Evolutionary conservation across 2,888 invertebrate species (phyloP).

Genomic region (Cataglyphis rosenhaueri): DNA sequence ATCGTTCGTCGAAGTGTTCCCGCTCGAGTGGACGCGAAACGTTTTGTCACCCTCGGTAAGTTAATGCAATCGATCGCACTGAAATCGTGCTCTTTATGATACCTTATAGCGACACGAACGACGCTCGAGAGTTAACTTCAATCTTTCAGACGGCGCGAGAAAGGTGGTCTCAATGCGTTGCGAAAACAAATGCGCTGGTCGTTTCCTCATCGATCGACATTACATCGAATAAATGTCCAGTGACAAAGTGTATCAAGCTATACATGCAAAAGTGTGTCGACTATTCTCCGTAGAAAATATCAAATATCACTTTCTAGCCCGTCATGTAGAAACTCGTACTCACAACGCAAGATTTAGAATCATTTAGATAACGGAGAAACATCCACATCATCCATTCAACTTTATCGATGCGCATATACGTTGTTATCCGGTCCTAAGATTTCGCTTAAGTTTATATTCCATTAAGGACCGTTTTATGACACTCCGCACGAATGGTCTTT

Average conservation of each 20-base stretch:
- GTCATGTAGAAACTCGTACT: constrained; percentile 38
- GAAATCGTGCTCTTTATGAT: constrained; percentile 61
- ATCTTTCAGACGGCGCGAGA: constrained; percentile 42
- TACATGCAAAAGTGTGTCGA: constrained; percentile 34
- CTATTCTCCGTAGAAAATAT: constrained; percentile 56
- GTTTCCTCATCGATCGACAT: constrained; percentile 51
- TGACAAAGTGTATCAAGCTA: constrained; percentile 36
- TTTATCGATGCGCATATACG: constrained; percentile 21
- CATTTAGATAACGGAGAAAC: constrained; percentile 26
- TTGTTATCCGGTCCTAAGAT: constrained; percentile 21
- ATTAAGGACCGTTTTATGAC: constrained; percentile 24
- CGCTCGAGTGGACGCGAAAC: constrained; percentile 34
- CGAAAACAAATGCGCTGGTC: constrained; percentile 28
- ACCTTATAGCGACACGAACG: constrained; percentile 43
- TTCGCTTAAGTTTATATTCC: constrained; percentile 29
- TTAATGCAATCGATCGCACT: constrained; percentile 49
- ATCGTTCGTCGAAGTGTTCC: constrained; percentile 32
- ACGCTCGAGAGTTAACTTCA: constrained; percentile 56
- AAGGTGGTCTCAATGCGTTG: constrained; percentile 62
- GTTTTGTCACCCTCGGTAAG: constrained; percentile 35
- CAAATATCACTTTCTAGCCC: constrained; percentile 60
- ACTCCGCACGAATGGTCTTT: not conserved
- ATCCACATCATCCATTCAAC: constrained; percentile 10
- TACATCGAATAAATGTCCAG: constrained; percentile 4
- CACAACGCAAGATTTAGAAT: constrained; percentile 4